Evolutionary conservation across 2,797 vertebrate genomes (phyloP).

Genomic region (Protonibea diacanthus): DNA sequence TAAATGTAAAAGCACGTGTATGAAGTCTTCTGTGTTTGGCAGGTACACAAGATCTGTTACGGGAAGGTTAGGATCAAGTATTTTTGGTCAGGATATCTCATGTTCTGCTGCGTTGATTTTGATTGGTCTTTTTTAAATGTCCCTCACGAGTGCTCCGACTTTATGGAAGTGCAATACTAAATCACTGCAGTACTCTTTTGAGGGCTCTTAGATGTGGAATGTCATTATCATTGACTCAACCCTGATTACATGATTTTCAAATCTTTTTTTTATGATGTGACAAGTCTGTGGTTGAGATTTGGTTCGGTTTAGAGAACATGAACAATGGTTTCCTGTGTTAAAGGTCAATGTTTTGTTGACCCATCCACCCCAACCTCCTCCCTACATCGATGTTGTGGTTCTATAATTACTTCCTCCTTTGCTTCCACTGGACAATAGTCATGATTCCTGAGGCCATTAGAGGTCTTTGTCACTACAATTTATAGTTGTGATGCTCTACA

Average conservation of each 20-base stretch:
- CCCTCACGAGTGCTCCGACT: not conserved
- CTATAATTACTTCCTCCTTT: not conserved
- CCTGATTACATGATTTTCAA: not conserved
- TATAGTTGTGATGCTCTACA: not conserved
- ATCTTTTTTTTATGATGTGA: not conserved
- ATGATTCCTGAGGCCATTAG: not conserved
- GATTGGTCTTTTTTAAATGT: not conserved
- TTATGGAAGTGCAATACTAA: not conserved
- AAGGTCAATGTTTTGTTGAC: not conserved
- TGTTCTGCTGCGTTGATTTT: not conserved
- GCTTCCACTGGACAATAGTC: not conserved
- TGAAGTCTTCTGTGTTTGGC: not conserved
- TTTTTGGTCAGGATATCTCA: not conserved
- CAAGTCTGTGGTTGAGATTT: not conserved
- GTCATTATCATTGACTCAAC: not conserved
- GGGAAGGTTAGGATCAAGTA: not conserved
- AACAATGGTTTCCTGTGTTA: not conserved
- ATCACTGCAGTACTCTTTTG: not conserved
- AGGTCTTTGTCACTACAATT: not conserved
- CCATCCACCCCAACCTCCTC: not conserved
- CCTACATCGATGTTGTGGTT: not conserved
- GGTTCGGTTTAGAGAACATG: not conserved
- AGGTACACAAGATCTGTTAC: not conserved
- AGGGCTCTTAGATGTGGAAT: not conserved
- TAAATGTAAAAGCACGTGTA: not conserved